phyloP scores from a whole-genome alignment of 2,113 vertebrate genomes.

The Nibea albiflora region DNA sequence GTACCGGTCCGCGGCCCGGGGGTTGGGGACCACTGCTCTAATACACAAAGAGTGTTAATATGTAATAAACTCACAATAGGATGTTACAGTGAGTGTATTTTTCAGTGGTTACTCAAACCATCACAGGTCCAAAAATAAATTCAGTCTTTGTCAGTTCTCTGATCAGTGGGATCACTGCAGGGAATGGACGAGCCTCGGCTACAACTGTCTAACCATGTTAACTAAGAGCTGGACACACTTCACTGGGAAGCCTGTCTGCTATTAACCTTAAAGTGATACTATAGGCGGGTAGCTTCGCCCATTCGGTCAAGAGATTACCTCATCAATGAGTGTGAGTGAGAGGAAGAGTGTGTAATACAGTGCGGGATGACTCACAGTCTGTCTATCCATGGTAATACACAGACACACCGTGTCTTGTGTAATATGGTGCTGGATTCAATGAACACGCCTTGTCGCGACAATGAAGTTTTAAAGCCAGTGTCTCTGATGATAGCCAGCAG shows the following conservation, averaged over 20 bases:
- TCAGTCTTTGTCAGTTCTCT: background rate
- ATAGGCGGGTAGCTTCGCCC: conserved; percentile 38
- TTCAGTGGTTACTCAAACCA: background rate
- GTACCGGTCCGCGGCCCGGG: no score
- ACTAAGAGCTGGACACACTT: conserved; percentile 23
- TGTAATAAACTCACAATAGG: background rate
- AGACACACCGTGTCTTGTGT: conserved; percentile 34
- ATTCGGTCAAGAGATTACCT: conserved; percentile 73
- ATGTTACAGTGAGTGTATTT: background rate
- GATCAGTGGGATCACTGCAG: conserved; percentile 1
- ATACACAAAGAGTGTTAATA: background rate
- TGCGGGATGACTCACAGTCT: conserved; percentile 75
- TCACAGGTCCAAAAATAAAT: background rate
- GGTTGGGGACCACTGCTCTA: no score
- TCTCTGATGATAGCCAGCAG: background rate
- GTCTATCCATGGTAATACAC: conserved; percentile 54
- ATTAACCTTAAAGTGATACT: conserved; percentile 48
- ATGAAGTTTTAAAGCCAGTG: conserved; percentile 23
- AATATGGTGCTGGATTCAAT: conserved; percentile 42
- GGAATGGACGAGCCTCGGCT: background rate
- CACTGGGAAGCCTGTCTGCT: conserved; percentile 26
- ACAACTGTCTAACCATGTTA: background rate
- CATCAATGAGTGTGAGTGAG: conserved; percentile 69
- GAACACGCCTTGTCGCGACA: conserved; percentile 49
- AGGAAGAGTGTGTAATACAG: conserved; percentile 63